These are phyloP conservation scores for Clarias batrachus DNA, from an alignment of 2,113 vertebrate species.

Conservation along the genomic window DNA sequence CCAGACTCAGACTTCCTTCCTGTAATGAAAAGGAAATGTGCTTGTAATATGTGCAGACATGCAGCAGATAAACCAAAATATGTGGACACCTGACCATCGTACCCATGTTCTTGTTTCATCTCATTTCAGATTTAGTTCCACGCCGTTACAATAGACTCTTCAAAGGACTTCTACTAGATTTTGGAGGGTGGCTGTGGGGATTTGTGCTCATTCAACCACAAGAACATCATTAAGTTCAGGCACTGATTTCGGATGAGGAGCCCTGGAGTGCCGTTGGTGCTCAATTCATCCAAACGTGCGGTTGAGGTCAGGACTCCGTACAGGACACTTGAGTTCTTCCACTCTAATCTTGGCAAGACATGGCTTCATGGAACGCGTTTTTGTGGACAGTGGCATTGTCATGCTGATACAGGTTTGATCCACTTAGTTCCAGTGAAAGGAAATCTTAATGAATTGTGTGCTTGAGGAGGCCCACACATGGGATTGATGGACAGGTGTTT, in stretches of 20 bases:
- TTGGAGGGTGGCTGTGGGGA: background rate
- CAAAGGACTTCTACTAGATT: background rate
- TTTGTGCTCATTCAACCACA: background rate
- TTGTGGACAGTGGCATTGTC: background rate
- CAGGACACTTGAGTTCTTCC: background rate
- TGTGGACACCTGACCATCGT: background rate
- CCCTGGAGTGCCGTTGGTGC: background rate
- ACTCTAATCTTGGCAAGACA: background rate
- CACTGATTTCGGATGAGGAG: background rate
- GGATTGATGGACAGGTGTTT: background rate
- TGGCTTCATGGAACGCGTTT: background rate
- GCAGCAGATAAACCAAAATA: background rate
- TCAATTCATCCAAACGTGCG: background rate
- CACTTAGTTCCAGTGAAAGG: background rate
- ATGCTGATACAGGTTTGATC: too few relatives aligned
- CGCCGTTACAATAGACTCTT: background rate
- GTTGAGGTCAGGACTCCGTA: background rate
- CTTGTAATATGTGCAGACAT: background rate
- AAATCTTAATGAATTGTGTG: background rate
- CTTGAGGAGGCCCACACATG: background rate
- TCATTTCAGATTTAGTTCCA: background rate
- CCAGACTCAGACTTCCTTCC: conserved; percentile 69
- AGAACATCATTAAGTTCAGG: background rate
- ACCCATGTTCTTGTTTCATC: background rate
- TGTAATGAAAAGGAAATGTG: conserved; percentile 42